Percentiles rank a stretch among this genome's conserved stretches.
Evolutionary conservation across 53 echinoderm and acorn worm species (phyloP).

Genomic region (Antedon mediterranea): DNA sequence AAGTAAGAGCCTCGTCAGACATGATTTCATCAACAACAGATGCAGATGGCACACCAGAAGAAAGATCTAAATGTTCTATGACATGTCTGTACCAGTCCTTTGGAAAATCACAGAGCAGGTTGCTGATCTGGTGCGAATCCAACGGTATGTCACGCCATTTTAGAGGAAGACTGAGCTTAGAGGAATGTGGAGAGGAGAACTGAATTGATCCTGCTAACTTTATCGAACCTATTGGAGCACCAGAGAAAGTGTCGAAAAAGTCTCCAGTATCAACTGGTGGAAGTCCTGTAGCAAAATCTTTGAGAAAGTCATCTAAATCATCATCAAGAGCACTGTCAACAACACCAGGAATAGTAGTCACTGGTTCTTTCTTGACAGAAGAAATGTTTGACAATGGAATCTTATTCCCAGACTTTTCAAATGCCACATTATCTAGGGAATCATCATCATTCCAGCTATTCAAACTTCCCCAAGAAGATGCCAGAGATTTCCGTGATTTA

Average conservation of each 20-base stretch:
- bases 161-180: slow-evolving; percentile 80
- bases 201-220: slow-evolving; percentile 62
- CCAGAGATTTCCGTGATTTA: slow-evolving; percentile 23
- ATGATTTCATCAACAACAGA: slow-evolving; percentile 46
- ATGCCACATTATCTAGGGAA: background rate
- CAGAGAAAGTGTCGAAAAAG: background rate
- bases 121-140: slow-evolving; percentile 29
- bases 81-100: slow-evolving; percentile 79
- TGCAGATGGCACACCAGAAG: slow-evolving; percentile 13
- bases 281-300: slow-evolving; percentile 67
- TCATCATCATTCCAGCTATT: slow-evolving; percentile 70
- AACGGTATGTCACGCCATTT: slow-evolving; percentile 92
- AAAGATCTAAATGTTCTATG: slow-evolving; percentile 36
- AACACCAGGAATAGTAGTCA: slow-evolving; percentile 1
- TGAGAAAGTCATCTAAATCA: slow-evolving; percentile 62
- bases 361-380: background rate
- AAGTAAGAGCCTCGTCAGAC: slow-evolving; percentile 58
- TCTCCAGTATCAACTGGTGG: slow-evolving; percentile 44
- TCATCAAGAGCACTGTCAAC: slow-evolving; percentile 17
- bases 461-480: slow-evolving; percentile 59
- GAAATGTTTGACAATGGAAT: background rate
- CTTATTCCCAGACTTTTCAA: background rate
- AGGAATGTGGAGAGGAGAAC: slow-evolving; percentile 71
- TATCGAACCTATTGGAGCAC: slow-evolving; percentile 4
- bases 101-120: slow-evolving; percentile 49